phyloP scores from a whole-genome alignment of 2,888 invertebrate species.

The Plagiodera versicolora region DNA sequence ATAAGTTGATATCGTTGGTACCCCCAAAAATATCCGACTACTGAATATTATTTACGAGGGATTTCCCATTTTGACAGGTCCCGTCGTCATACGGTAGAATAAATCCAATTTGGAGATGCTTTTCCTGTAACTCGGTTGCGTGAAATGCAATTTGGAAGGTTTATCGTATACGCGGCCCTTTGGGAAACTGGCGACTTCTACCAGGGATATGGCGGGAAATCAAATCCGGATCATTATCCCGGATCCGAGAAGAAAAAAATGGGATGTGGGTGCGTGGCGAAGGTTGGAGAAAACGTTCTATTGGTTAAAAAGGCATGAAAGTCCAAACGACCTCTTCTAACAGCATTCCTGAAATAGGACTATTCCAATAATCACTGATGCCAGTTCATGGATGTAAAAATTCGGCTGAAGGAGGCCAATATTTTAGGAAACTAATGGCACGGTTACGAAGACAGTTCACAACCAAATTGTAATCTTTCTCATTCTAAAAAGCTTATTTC shows the following conservation, averaged over 20 bases:
- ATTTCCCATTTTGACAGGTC: constrained; percentile 11
- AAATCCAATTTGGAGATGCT: constrained; percentile 13
- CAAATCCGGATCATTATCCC: constrained; percentile 12
- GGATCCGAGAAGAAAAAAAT: constrained; percentile 8
- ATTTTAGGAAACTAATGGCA: too few relatives aligned
- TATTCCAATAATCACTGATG: too few relatives aligned
- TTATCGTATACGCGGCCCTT: constrained; percentile 12
- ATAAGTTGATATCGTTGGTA: background rate
- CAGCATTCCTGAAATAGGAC: too few relatives aligned
- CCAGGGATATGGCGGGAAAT: constrained; percentile 5
- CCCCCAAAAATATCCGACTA: background rate
- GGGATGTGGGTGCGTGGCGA: background rate
- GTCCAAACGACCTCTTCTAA: background rate
- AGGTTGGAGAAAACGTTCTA: background rate
- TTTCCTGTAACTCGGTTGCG: constrained; percentile 12
- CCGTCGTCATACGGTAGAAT: constrained; percentile 14
- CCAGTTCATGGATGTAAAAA: too few relatives aligned
- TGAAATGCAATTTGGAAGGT: constrained; percentile 14
- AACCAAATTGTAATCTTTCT: too few relatives aligned
- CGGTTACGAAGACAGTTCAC: too few relatives aligned
- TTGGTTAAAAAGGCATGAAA: background rate
- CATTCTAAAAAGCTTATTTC: too few relatives aligned
- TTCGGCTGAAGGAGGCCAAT: too few relatives aligned
- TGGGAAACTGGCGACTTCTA: constrained; percentile 4
- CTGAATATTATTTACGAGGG: constrained; percentile 11